Percentiles rank a stretch among this genome's conserved stretches.
These are phyloP conservation scores for Oophaga pumilio DNA, from an alignment of 2,113 vertebrate species.

Conservation along the genomic window DNA sequence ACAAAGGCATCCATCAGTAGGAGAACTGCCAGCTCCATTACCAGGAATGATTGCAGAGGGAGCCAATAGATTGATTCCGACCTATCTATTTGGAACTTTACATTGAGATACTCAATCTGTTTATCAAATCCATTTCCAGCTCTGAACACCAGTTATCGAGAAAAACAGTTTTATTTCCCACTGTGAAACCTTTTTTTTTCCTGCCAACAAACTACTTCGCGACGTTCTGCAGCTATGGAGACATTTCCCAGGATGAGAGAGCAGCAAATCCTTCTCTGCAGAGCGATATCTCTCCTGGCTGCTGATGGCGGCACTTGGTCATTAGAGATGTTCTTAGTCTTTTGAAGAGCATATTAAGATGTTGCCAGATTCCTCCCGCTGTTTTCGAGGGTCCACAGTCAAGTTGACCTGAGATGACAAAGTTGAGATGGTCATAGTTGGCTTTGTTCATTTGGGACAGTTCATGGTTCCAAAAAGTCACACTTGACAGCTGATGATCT, in stretches of 20 bases:
- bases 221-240: not conserved
- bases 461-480: too few relatives aligned
- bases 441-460: too few relatives aligned
- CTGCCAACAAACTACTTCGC: not conserved
- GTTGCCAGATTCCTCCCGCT: not conserved
- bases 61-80: conserved; percentile 44
- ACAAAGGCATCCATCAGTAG: conserved; percentile 28
- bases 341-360: not conserved
- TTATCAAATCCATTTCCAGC: conserved; percentile 33
- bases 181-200: conserved; percentile 33
- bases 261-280: not conserved
- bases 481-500: too few relatives aligned
- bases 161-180: conserved; percentile 17
- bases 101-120: conserved; percentile 41
- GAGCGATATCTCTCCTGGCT: not conserved
- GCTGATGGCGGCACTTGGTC: not conserved
- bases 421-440: too few relatives aligned
- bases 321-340: not conserved
- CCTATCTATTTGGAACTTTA: conserved; percentile 29
- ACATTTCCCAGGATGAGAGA: not conserved
- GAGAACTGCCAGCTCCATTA: conserved; percentile 8
- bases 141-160: not conserved
- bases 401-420: too few relatives aligned
- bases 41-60: conserved; percentile 32
- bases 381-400: not conserved